Percentiles rank a stretch among this genome's conserved stretches.
phyloP scores from a whole-genome alignment of 2,888 invertebrate species.

The Diaperis boleti region DNA sequence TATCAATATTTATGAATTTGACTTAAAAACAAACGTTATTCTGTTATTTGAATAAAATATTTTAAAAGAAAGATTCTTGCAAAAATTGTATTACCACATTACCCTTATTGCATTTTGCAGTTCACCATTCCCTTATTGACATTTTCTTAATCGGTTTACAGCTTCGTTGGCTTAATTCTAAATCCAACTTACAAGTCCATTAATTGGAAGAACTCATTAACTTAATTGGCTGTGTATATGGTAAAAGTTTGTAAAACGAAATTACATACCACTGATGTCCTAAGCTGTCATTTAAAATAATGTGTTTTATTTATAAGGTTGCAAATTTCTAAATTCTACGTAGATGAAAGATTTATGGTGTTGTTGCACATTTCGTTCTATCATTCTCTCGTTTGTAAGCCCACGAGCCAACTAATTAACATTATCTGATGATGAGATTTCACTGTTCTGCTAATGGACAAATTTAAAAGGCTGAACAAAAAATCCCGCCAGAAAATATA shows the following conservation, averaged over 20 bases:
- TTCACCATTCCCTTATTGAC: background rate
- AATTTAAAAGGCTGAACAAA: too few species aligned
- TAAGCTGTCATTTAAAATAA: too few species aligned
- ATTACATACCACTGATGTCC: too few species aligned
- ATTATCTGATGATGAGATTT: background rate
- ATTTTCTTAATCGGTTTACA: background rate
- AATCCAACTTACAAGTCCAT: slow-evolving; percentile 26
- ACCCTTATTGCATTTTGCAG: slow-evolving; percentile 2
- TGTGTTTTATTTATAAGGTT: too few species aligned
- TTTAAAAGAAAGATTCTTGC: too few species aligned
- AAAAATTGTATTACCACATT: background rate
- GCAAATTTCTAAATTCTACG: too few species aligned
- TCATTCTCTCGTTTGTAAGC: background rate
- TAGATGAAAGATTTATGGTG: too few species aligned
- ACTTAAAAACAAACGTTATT: too few species aligned
- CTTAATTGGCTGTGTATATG: slow-evolving; percentile 5
- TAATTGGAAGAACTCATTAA: slow-evolving; percentile 26
- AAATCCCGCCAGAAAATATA: background rate
- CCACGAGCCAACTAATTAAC: background rate
- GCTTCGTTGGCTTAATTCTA: slow-evolving; percentile 2
- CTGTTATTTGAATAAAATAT: too few species aligned
- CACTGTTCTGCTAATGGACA: background rate
- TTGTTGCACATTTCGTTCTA: too few species aligned
- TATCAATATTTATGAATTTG: too few species aligned
- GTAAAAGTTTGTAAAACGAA: too few species aligned